Percentiles rank a stretch among this genome's conserved stretches.
Conservation (phyloP, 2,797 vertebrate genomes). For the Lithobates sylvaticus region DNA sequence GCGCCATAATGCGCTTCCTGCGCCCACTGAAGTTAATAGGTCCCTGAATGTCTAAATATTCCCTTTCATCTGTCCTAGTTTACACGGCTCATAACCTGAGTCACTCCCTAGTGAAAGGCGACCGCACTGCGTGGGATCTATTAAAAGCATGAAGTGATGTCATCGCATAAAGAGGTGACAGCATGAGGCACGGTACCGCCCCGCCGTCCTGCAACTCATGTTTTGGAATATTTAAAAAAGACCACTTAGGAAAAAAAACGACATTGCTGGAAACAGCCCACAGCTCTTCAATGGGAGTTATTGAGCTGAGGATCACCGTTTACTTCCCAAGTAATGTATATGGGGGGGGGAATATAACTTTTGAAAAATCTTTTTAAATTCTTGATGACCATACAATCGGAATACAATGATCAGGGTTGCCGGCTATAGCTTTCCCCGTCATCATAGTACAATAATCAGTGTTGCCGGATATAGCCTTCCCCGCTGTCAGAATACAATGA, state of each 20-base stretch:
- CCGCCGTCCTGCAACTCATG: neutral
- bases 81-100: neutral
- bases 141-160: slow-evolving; percentile 17
- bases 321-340: too few species aligned
- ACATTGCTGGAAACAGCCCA: too few species aligned
- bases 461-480: too few species aligned
- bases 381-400: too few species aligned
- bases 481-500: too few species aligned
- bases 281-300: too few species aligned
- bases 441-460: too few species aligned
- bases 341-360: too few species aligned
- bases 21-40: neutral
- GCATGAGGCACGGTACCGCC: neutral
- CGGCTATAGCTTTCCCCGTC: too few species aligned
- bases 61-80: slow-evolving; percentile 13
- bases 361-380: too few species aligned
- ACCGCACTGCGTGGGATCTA: slow-evolving; percentile 6
- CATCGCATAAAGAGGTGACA: slow-evolving; percentile 22
- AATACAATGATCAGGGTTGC: too few species aligned
- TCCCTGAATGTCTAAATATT: neutral
- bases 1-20: neutral
- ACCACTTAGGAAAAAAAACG: neutral
- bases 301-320: too few species aligned
- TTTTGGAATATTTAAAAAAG: neutral
- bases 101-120: neutral